Evolutionary conservation across 2,113 vertebrate species (phyloP).

Genomic region (Crotalus tigris): DNA sequence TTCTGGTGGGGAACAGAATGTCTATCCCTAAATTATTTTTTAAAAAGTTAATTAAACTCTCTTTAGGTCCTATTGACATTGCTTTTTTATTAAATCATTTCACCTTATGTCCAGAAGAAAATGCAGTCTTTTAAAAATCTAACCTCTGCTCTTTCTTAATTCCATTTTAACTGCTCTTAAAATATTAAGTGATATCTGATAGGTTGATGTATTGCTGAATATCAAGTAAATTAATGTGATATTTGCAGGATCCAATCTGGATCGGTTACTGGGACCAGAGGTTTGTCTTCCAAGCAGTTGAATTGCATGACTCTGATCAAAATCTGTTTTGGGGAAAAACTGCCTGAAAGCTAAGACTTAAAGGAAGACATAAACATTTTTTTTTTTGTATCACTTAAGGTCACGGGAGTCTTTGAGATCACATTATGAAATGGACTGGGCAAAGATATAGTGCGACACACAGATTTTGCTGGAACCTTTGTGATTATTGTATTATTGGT

Average conservation of each 20-base stretch:
- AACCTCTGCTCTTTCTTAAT: not conserved
- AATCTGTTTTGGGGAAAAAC: not conserved
- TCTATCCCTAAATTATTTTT: not conserved
- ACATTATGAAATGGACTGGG: not conserved
- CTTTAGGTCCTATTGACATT: not conserved
- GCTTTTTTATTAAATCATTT: not conserved
- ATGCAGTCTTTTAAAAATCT: not conserved
- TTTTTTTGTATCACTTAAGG: conserved; percentile 13
- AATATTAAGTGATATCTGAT: not conserved
- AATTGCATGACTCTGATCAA: not conserved
- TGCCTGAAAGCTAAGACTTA: not conserved
- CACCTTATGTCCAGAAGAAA: not conserved
- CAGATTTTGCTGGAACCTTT: not conserved
- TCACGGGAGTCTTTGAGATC: not conserved
- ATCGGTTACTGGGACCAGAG: not conserved
- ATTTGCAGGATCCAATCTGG: not conserved
- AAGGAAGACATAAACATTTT: not conserved
- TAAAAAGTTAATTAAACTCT: not conserved
- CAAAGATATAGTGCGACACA: not conserved
- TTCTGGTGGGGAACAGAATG: not conserved
- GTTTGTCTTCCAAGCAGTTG: not conserved
- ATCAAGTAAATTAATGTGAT: not conserved
- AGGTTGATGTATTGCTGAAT: not conserved
- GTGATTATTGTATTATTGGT: not conserved
- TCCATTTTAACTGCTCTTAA: not conserved